A percentile compares a stretch with the other conserved stretches of the same genome.
These are phyloP conservation scores for Ovis aries DNA, from an alignment of 2,113 vertebrate genomes.

Conservation along the genomic window DNA sequence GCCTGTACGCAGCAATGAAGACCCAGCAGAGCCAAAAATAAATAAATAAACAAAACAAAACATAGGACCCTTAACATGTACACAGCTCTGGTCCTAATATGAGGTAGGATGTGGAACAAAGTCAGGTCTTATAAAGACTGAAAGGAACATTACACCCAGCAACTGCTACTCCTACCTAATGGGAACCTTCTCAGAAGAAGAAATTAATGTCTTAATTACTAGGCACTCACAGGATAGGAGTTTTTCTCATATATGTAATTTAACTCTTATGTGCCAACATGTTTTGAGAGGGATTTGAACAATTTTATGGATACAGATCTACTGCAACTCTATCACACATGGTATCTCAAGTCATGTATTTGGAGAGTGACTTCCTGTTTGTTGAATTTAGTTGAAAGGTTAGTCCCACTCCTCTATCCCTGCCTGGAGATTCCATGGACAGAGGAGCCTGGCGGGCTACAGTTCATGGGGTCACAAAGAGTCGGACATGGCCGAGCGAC, in stretches of 20 bases:
- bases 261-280: not conserved
- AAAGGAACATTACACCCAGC: not conserved
- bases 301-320: not conserved
- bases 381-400: not conserved
- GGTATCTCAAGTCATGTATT: not conserved
- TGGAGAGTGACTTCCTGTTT: not conserved
- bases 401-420: not conserved
- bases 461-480: not conserved
- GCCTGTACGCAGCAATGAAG: rapidly evolving
- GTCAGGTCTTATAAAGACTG: not conserved
- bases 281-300: not conserved
- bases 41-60: not conserved
- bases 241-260: not conserved
- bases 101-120: not conserved
- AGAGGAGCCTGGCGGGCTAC: not conserved
- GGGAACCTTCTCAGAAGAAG: not conserved
- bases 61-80: not conserved
- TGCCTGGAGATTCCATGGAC: not conserved
- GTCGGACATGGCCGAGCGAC: rapidly evolving
- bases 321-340: not conserved
- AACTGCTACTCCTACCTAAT: too few relatives aligned
- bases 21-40: not conserved
- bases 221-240: too few relatives aligned
- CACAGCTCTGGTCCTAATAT: not conserved
- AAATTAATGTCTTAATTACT: not conserved